Evolutionary conservation across 2,113 vertebrate genomes (phyloP).

Genomic region (Podarcis raffonei): DNA sequence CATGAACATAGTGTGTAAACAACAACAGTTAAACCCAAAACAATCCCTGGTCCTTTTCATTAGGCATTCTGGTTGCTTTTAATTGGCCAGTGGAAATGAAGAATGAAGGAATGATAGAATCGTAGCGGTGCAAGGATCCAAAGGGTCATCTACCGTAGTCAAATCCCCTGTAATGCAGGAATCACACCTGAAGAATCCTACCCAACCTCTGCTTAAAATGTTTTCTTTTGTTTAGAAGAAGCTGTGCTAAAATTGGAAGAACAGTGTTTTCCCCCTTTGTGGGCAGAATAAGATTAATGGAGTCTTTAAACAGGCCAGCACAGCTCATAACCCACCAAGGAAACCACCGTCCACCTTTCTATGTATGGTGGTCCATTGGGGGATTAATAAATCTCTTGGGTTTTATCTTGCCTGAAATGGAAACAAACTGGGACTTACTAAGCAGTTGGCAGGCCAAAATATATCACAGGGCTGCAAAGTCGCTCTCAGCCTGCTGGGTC

Average conservation of each 20-base stretch:
- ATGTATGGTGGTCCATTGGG: neutral
- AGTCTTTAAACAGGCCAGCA: neutral
- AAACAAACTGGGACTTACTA: neutral
- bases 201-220: too few species aligned
- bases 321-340: neutral
- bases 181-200: too few species aligned
- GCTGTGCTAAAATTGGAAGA: neutral
- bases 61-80: neutral
- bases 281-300: neutral
- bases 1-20: neutral
- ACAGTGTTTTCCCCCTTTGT: neutral
- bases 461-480: neutral
- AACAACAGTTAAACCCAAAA: neutral
- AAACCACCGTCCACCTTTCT: neutral
- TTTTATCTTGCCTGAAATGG: neutral
- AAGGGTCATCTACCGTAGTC: too few species aligned
- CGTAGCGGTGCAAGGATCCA: too few species aligned
- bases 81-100: neutral
- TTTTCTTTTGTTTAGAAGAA: neutral
- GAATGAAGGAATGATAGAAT: neutral
- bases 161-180: too few species aligned
- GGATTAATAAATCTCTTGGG: neutral
- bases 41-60: neutral
- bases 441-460: neutral
- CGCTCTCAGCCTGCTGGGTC: neutral